A percentile compares a stretch with the other conserved stretches of the same genome.
Evolutionary conservation across 2,797 vertebrate species (phyloP).

Genomic region (Zalophus californianus): DNA sequence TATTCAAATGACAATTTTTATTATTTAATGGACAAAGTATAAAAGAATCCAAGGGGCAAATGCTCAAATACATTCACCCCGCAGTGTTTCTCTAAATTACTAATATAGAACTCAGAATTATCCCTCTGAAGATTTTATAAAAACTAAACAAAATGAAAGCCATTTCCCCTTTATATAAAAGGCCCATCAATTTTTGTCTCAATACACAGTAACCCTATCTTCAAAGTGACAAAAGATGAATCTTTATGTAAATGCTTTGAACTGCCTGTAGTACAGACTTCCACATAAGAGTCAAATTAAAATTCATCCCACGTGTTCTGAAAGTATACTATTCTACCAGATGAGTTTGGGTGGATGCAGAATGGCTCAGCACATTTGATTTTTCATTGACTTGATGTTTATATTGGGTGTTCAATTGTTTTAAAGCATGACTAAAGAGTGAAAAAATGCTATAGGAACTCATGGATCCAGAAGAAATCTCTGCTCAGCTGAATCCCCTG

Average conservation of each 20-base stretch:
- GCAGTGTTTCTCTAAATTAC: constrained; percentile 27
- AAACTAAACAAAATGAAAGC: not conserved
- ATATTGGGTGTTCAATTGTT: constrained; percentile 87
- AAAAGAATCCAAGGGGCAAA: constrained; percentile 30
- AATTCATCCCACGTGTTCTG: constrained; percentile 83
- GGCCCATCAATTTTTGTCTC: not conserved
- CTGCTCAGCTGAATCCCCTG: constrained; percentile 84
- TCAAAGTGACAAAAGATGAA: constrained; percentile 73
- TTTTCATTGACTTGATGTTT: constrained; percentile 83
- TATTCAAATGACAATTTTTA: constrained; percentile 21
- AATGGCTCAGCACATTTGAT: constrained; percentile 83
- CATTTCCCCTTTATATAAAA: not conserved
- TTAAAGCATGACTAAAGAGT: constrained; percentile 87
- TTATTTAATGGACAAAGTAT: not conserved
- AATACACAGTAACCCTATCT: constrained; percentile 53
- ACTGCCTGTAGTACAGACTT: constrained; percentile 72
- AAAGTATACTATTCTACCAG: constrained; percentile 79
- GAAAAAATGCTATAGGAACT: constrained; percentile 85
- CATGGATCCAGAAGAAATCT: constrained; percentile 84
- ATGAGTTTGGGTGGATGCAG: constrained; percentile 85
- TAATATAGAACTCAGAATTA: not conserved
- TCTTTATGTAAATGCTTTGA: constrained; percentile 82
- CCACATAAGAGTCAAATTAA: constrained; percentile 76
- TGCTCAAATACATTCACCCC: not conserved
- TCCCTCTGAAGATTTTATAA: not conserved